Evolutionary conservation across 2,797 vertebrate species (phyloP).

Genomic region (Poeciliopsis infans): DNA sequence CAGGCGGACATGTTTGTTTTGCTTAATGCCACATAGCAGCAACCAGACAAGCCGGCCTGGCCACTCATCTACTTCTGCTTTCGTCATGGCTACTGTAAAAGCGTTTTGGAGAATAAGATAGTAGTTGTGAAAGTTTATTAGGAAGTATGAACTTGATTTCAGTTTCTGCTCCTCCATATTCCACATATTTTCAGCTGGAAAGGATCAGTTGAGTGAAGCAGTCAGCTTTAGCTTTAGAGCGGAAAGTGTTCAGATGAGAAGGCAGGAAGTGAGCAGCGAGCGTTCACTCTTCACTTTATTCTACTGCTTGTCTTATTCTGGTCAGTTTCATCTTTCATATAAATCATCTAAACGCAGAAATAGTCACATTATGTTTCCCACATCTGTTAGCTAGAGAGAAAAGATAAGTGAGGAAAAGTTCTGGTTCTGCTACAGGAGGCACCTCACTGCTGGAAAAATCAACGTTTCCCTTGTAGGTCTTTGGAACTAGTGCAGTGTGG

Average conservation of each 20-base stretch:
- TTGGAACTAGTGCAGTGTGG: background rate
- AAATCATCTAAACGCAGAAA: background rate
- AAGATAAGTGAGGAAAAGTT: background rate
- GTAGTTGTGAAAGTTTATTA: background rate
- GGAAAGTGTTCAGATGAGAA: slow-evolving; percentile 22
- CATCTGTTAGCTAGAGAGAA: background rate
- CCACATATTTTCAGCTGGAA: background rate
- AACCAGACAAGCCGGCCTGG: slow-evolving; percentile 55
- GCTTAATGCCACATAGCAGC: slow-evolving; percentile 60
- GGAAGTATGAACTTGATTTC: background rate
- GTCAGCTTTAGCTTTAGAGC: slow-evolving; percentile 1
- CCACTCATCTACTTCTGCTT: slow-evolving; percentile 23
- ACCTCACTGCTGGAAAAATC: background rate
- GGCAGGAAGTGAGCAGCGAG: background rate
- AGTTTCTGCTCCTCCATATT: background rate
- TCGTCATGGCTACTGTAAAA: background rate
- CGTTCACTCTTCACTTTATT: background rate
- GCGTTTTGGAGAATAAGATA: background rate
- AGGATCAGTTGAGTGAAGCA: background rate
- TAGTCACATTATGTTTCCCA: background rate
- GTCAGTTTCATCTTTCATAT: slow-evolving; percentile 4
- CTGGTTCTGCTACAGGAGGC: background rate
- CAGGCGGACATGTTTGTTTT: slow-evolving; percentile 60
- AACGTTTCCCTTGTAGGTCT: background rate
- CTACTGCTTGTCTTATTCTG: background rate